phyloP scores from a whole-genome alignment of 2,888 invertebrate species.

The Prostheceraeus crozeri region DNA sequence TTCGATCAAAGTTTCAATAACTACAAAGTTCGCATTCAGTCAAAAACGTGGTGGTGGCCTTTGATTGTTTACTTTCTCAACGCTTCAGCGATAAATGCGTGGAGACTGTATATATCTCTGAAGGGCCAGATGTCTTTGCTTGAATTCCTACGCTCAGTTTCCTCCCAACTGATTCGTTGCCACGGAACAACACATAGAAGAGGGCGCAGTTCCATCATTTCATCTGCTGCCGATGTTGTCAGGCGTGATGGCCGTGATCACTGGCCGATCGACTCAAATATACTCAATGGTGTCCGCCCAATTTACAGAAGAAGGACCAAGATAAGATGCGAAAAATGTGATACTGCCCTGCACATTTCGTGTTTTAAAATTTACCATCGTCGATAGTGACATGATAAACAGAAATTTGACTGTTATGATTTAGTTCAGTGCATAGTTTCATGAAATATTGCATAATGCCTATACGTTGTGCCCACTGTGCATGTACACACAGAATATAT shows the following conservation, averaged over 20 bases:
- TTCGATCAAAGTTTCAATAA: constrained; percentile 11
- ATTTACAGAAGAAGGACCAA: constrained; percentile 6
- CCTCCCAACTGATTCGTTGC: constrained; percentile 10
- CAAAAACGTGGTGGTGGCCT: constrained; percentile 21
- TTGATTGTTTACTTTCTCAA: constrained; percentile 2
- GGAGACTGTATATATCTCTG: constrained; percentile 13
- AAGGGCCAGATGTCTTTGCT: background rate
- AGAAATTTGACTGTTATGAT: no score
- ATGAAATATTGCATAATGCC: no score
- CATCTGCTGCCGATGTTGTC: background rate
- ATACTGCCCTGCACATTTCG: constrained; percentile 3
- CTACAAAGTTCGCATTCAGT: constrained; percentile 16
- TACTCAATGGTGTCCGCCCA: constrained; percentile 1
- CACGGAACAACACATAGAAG: constrained; percentile 10
- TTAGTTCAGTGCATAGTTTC: no score
- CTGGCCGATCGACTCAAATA: background rate
- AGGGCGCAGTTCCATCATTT: background rate
- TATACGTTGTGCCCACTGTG: no score
- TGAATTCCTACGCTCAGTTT: constrained; percentile 6
- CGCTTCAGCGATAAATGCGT: constrained; percentile 17
- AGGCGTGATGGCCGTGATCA: constrained; percentile 15
- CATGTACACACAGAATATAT: no score
- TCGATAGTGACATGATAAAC: no score
- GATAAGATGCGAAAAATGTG: constrained; percentile 13
- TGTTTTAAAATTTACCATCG: constrained; percentile 15